These are phyloP conservation scores for Characodon lateralis DNA, from an alignment of 2,797 vertebrate genomes.

Conservation along the genomic window DNA sequence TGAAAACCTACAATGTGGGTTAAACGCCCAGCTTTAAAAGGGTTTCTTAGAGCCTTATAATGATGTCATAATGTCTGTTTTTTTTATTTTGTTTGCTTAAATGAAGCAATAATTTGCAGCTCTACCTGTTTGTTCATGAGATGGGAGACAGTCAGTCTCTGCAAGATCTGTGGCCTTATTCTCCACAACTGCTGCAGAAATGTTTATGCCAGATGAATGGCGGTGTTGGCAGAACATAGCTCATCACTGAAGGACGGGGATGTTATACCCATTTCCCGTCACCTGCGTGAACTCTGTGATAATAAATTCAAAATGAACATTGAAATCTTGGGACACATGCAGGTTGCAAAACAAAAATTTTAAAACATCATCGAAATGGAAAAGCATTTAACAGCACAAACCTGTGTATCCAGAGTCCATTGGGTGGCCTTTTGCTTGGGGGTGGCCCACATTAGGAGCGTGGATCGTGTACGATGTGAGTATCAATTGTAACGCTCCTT, in stretches of 20 bases:
- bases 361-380: conserved; percentile 63
- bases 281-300: conserved; percentile 47
- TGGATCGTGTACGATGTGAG: conserved; percentile 62
- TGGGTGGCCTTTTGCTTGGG: conserved; percentile 71
- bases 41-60: conserved; percentile 19
- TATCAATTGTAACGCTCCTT: conserved; percentile 62
- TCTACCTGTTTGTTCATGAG: conserved; percentile 17
- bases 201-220: conserved; percentile 60
- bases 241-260: conserved; percentile 61
- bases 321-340: conserved; percentile 50
- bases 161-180: conserved; percentile 12
- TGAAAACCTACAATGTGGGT: conserved; percentile 13
- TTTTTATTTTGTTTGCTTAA: conserved; percentile 8
- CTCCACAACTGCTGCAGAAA: conserved; percentile 55
- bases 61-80: conserved; percentile 45
- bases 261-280: conserved; percentile 75
- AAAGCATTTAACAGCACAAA: conserved; percentile 48
- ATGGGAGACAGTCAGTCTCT: conserved; percentile 3
- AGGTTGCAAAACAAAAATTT: conserved; percentile 40
- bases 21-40: conserved; percentile 30
- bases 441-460: conserved; percentile 63
- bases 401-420: conserved; percentile 44
- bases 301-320: conserved; percentile 68
- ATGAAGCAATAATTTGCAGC: neutral
- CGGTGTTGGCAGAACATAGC: conserved; percentile 64